A percentile compares a stretch with the other conserved stretches of the same genome.
Evolutionary conservation across 1,140 invertebrate species (phyloP).

Genomic region (Delia radicum): DNA sequence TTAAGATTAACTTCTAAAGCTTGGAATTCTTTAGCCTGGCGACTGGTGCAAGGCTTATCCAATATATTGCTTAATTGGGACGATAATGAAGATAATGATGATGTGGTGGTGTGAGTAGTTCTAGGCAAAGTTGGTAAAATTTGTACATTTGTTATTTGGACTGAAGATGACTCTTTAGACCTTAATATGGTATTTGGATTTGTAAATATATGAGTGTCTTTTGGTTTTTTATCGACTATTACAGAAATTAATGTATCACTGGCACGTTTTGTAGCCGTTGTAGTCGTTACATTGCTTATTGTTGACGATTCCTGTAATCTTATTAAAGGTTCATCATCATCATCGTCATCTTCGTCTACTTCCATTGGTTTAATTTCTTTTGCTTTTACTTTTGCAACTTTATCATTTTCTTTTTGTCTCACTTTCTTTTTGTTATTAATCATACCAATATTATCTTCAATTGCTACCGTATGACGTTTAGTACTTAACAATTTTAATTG

Average conservation of each 20-base stretch:
- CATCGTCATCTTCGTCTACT: not conserved
- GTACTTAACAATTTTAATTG: slow-evolving; percentile 28
- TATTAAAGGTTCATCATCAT: not conserved
- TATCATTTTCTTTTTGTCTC: not conserved
- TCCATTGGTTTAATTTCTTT: not conserved
- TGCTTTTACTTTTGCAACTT: not conserved
- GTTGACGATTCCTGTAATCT: not conserved
- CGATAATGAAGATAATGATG: not conserved
- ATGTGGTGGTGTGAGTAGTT: too few relatives aligned
- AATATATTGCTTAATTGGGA: not conserved
- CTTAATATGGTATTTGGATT: too few relatives aligned
- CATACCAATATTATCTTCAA: slow-evolving; percentile 34
- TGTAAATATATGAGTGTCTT: not conserved
- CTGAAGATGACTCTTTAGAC: too few relatives aligned
- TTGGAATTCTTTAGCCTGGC: not conserved
- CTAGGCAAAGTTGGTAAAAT: not conserved
- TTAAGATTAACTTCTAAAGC: slow-evolving; percentile 23
- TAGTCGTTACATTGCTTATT: not conserved
- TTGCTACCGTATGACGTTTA: slow-evolving; percentile 30
- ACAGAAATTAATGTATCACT: not conserved
- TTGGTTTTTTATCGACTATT: not conserved
- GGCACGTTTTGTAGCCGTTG: not conserved
- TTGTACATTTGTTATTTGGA: not conserved
- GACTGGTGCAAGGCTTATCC: not conserved
- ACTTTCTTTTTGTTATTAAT: slow-evolving; percentile 16